Base-by-base conservation (phyloP, 2,797 vertebrate genomes). In the Danionella dracula region DNA sequence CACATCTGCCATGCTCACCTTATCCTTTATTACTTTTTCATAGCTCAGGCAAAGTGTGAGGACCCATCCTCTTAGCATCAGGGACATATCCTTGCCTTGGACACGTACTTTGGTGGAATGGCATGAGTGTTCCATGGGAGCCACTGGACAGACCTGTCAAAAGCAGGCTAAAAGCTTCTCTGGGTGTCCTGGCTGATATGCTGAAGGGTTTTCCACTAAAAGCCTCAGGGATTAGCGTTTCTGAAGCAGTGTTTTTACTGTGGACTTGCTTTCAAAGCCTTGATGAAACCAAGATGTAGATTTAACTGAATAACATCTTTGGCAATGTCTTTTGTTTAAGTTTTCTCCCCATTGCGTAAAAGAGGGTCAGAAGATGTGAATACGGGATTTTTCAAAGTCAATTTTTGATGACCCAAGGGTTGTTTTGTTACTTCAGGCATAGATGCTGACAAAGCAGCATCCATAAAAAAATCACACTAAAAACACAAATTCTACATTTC, bases 1-100 rank as follows among this genome's bases (percentile, higher is more conserved):
- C 51, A 66, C 51, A 56, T 56, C 63, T 66, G 40, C 51, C 41
- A 37, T 23, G 40, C 62, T 65, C 40, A 65, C 50, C 62, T 65
- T 65, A 23, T 55, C 29, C 62, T 54, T 65, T 65, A 65, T 65
- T 55, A 65, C 62, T 46, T 55, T 65, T 55, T 55, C 50, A 65
- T 65, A 54, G 40, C n/a, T 4, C n/a, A 27, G 10, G 53, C 38
- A 1, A 12, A 8, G 37, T 42, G 8, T 44, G 50, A 38, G 50
- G 41, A 48, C 41, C 15, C n/a, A 40, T 46, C 50, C 50, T 65
- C 54, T 55, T 50, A 46, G 29, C 32, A 46, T 56, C 31, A 20
- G 4, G 32, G 48, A 32, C 16, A 29, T 56, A 51, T 55, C 51
- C 63, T 66, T 66, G 50, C 51, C 63, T 66, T 55, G 63, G 51